Evolutionary conservation across 2,113 vertebrate species (phyloP), one percentile per base, ranked within the genome.

Genomic region (Scolopax mira): DNA sequence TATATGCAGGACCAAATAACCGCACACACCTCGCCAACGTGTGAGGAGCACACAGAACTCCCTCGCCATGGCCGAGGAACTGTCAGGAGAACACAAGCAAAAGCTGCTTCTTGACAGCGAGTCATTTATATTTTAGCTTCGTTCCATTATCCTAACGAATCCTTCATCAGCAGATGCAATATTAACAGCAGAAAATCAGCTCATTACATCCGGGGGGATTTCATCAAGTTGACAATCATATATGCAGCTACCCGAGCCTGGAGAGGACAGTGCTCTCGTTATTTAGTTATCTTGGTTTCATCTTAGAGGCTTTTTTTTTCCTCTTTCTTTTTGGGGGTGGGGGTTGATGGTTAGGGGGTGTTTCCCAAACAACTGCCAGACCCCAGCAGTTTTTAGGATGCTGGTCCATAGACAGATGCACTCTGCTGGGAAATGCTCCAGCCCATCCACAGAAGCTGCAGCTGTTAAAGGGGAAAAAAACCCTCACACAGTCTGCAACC

Each of bases 121-220:
- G 99, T 99, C 99, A 99, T 99, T 99, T 99, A 99, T 99, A 99
- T 99, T 99, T 99, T 99, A 99, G 99, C 98, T 99, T 98, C 99
- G 99, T 99, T 99, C 99, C 99, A 99, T 99, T 99, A 99, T 99
- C 99, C 99, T 99, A 99, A 99, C 99, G 99, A 99, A 99, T 99
- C 99, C 99, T 99, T 99, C 99, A 99, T 99, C 99, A 99, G 99
- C 99, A 99, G 99, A 99, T 99, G 99, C 99, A 99, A 99, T 99
- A 99, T 99, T 99, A 99, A 99, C 99, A 99, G 99, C 99, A 99
- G 99, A 99, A 99, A 99, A 99, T 99, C 99, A 99, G 99, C 99
- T 99, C 99, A 99, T 99, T 99, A 99, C 99, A 99, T 99, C 99
- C 99, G 98, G 99, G 98, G 99, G 99, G 99, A 99, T 99, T 99